phyloP scores from a whole-genome alignment of 2,888 invertebrate species.

The Lasioglossum lativentre region DNA sequence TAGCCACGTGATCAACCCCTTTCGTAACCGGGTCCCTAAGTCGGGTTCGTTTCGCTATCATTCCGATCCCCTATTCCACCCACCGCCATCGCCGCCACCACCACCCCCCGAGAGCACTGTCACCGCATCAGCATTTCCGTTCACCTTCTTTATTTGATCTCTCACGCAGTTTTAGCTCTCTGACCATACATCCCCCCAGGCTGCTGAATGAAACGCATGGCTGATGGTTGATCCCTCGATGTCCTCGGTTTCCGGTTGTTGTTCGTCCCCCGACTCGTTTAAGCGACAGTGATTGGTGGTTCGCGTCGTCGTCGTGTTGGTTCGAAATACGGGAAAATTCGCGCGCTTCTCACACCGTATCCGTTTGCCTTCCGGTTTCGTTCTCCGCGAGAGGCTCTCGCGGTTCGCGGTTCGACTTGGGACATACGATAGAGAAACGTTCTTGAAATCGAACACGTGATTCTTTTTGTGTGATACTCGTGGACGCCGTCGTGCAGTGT shows the following conservation, averaged over 20 bases:
- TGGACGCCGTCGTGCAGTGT: slow-evolving; percentile 62
- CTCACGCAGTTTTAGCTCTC: neutral
- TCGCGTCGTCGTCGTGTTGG: neutral
- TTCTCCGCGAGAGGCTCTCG: neutral
- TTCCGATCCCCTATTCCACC: neutral
- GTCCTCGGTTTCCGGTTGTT: neutral
- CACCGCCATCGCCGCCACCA: too few species aligned
- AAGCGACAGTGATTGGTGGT: slow-evolving; percentile 24
- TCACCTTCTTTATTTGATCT: neutral
- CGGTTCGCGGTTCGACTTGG: slow-evolving; percentile 17
- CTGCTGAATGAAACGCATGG: neutral
- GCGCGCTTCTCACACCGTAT: neutral
- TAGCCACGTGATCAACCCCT: slow-evolving; percentile 62
- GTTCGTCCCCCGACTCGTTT: neutral
- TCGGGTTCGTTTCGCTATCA: neutral
- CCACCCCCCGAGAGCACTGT: neutral
- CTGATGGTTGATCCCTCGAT: neutral
- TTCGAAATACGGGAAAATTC: neutral
- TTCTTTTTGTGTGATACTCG: slow-evolving; percentile 49
- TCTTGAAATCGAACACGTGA: slow-evolving; percentile 49
- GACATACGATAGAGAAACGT: slow-evolving; percentile 37
- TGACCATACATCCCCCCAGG: neutral
- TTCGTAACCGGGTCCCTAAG: neutral
- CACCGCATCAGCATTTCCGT: neutral
- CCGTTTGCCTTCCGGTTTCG: neutral